Evolutionary conservation across 2,888 invertebrate genomes (phyloP).

Genomic region (Pomacea canaliculata): DNA sequence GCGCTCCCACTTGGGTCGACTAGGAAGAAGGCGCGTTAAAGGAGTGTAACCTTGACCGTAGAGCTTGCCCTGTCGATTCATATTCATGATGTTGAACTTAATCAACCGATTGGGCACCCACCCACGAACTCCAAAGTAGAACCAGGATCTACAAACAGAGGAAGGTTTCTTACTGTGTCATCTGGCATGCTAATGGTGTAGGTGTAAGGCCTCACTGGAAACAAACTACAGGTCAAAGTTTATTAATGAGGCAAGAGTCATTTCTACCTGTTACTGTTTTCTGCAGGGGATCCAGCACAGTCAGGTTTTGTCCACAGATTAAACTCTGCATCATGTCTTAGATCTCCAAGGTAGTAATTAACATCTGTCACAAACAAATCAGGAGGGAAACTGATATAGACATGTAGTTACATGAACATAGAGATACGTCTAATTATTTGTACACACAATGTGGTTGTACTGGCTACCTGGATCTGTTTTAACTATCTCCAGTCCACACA

Average conservation of each 20-base stretch:
- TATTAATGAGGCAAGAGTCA: too few species aligned
- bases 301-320: conserved; percentile 92
- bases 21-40: conserved; percentile 75
- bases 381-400: too few species aligned
- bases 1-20: conserved; percentile 85
- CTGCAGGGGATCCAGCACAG: conserved; percentile 87
- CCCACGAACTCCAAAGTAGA: conserved; percentile 86
- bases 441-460: too few species aligned
- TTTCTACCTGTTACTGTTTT: conserved; percentile 81
- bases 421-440: too few species aligned
- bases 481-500: too few species aligned
- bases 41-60: conserved; percentile 81
- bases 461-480: too few species aligned
- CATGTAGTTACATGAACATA: too few species aligned
- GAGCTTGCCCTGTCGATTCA: conserved; percentile 91
- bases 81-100: conserved; percentile 86
- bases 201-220: too few species aligned
- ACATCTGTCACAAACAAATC: conserved; percentile 3
- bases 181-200: too few species aligned
- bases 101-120: conserved; percentile 72
- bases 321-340: conserved; percentile 81
- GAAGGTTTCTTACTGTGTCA: background rate
- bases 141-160: conserved; percentile 80
- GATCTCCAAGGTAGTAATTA: conserved; percentile 37
- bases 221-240: too few species aligned